Conservation (phyloP, 2,888 invertebrate species). For the Acanthosoma haemorrhoidale region DNA sequence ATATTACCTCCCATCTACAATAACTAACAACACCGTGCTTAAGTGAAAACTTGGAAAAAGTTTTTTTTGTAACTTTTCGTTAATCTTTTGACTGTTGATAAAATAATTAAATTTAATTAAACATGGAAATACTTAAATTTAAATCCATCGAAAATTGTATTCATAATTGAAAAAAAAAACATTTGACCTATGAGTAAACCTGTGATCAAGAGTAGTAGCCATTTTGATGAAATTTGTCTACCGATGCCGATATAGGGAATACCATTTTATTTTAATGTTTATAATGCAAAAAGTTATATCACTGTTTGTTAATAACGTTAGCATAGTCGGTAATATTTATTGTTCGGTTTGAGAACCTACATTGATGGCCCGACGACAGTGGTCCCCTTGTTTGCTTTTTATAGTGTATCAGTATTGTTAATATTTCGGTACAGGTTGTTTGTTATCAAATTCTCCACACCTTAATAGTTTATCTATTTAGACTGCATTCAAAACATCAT, state of each 20-base stretch:
- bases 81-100: too few relatives aligned
- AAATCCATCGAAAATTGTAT: too few relatives aligned
- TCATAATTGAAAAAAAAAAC: too few relatives aligned
- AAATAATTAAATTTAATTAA: too few relatives aligned
- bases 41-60: too few relatives aligned
- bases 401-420: neutral
- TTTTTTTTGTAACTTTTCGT: too few relatives aligned
- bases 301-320: neutral
- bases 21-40: too few relatives aligned
- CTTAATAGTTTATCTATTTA: neutral
- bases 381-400: neutral
- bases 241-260: conserved; percentile 25
- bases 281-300: neutral
- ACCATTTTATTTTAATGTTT: conserved; percentile 11
- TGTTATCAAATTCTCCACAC: neutral
- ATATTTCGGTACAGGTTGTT: neutral
- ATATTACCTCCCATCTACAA: too few relatives aligned
- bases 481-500: neutral
- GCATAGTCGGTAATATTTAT: neutral
- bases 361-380: neutral
- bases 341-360: neutral
- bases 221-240: conserved; percentile 27
- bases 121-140: too few relatives aligned
- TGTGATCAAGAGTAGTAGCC: conserved; percentile 22
- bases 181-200: neutral